Base-by-base conservation (phyloP, 2,888 invertebrate species). In the Drosophila greeni region DNA sequence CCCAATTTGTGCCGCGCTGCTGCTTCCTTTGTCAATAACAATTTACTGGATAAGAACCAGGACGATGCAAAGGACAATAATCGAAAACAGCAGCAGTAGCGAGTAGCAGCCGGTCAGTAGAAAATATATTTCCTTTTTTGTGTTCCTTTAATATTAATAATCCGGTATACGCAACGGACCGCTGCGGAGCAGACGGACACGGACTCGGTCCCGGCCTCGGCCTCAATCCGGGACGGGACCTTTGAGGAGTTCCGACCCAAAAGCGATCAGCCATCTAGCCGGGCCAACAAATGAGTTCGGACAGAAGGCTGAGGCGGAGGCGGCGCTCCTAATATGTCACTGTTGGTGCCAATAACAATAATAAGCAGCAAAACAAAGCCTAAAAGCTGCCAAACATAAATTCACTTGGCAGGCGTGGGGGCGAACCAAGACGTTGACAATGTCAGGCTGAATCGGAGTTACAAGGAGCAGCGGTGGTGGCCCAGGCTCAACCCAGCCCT, bases 341-440 rank as follows among this genome's bases (percentile, higher is more conserved):
- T 85, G 81, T 83, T 83, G 82, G 85, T 83, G 83, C 77, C 83
- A 85, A 83, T 84, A 83, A 83, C 82, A 83, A 83, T 85, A 83
- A 85, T 81, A 81, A 79, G 81, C 83, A 78, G 84, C 82, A 79
- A 81, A 81, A 84, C 82, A 81, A 79, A 82, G 80, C 82, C 80
- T 79, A 80, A 79, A 81, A 83, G 82, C 84, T 81, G 80, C 66
- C 84, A 75, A 74, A 79, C 82, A 81, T 83, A 81, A 81, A 81
- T 81, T 83, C 74, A 73, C 69, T 52, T 60, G 58, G 43, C 75
- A 71, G 73, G 70, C 45, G 14, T 66, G 49, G 40, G 23, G 55
- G 18, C 18, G 37, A 23, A 11, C 48, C 67, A 81, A 75, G 67
- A 78, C 82, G 70, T 79, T 84, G 79, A 84, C 84, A 79, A 70